A percentile compares a stretch with the other conserved stretches of the same genome.
Evolutionary conservation across 2,797 vertebrate species (phyloP).

Genomic region (Cephalopachus bancanus): DNA sequence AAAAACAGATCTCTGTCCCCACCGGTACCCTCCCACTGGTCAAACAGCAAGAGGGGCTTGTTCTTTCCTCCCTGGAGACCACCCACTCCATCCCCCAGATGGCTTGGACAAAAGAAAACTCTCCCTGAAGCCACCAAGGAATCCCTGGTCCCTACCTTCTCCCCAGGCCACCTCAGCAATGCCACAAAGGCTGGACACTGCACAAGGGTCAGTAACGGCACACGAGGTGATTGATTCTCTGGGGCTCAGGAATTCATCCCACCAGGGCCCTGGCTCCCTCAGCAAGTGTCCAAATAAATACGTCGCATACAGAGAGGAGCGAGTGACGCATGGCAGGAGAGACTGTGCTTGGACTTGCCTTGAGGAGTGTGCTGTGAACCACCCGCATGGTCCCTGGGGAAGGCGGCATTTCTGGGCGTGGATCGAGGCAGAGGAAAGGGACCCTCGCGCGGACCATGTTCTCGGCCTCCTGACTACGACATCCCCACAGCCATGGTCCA

Average conservation of each 20-base stretch:
- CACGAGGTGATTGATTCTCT: not conserved
- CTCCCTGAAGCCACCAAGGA: not conserved
- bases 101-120: not conserved
- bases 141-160: not conserved
- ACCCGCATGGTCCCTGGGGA: too few relatives aligned
- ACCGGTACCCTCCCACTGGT: too few relatives aligned
- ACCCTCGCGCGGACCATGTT: not conserved
- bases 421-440: not conserved
- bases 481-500: not conserved
- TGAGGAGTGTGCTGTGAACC: not conserved
- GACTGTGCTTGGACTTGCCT: not conserved
- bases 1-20: not conserved
- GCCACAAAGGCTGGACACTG: not conserved
- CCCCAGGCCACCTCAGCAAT: too few relatives aligned
- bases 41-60: not conserved
- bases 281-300: not conserved
- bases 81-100: not conserved
- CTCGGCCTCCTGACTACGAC: not conserved
- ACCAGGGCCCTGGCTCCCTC: not conserved
- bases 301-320: not conserved
- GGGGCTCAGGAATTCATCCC: not conserved
- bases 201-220: accelerated
- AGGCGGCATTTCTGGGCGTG: not conserved
- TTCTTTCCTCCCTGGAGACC: not conserved
- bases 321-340: not conserved